Percentiles rank a stretch among this genome's conserved stretches.
These are phyloP conservation scores for Peromyscus maniculatus DNA, from an alignment of 2,113 vertebrate genomes.

Conservation along the genomic window DNA sequence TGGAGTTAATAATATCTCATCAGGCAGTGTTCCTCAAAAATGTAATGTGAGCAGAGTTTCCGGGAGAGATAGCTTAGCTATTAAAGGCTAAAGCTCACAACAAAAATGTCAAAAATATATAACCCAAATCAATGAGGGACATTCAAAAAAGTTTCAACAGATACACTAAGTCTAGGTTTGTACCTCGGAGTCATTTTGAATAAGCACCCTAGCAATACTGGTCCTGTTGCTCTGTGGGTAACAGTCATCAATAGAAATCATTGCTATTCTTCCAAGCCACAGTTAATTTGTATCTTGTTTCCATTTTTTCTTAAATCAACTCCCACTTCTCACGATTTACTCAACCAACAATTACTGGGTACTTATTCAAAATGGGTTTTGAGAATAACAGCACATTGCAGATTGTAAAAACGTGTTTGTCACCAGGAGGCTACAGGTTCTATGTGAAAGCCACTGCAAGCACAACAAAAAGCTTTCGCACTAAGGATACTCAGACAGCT, in stretches of 20 bases:
- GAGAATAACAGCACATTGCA: neutral
- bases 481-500: neutral
- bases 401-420: neutral
- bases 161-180: neutral
- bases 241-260: neutral
- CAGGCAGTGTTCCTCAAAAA: neutral
- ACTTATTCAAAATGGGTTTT: neutral
- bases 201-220: neutral
- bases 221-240: neutral
- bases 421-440: neutral
- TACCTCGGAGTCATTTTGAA: neutral
- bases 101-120: neutral
- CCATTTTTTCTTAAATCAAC: neutral
- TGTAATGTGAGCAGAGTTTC: neutral
- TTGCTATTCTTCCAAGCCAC: neutral
- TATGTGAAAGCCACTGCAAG: neutral
- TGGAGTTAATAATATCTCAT: conserved; percentile 39
- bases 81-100: neutral
- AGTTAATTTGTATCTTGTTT: neutral
- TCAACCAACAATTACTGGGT: neutral
- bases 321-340: neutral
- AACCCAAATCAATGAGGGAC: neutral
- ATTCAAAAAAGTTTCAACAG: conserved; percentile 22
- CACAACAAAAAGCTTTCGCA: neutral
- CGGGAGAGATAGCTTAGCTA: neutral